Conservation (phyloP, 2,797 vertebrate genomes). For the Platalea minor region DNA sequence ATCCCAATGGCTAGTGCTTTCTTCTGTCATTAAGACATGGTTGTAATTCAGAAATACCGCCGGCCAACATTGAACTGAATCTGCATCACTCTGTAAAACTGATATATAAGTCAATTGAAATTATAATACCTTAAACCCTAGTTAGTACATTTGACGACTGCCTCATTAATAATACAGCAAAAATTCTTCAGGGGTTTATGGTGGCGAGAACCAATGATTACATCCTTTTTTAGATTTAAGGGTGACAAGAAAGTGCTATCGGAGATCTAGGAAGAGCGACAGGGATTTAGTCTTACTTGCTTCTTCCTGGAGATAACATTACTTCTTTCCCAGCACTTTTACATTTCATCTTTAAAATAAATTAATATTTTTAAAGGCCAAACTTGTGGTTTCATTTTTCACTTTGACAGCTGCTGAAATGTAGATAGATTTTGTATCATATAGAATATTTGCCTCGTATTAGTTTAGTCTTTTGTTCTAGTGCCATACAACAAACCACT, state of each 20-base stretch:
- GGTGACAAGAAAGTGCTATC: neutral
- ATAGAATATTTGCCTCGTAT: conserved; percentile 17
- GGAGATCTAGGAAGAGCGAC: neutral
- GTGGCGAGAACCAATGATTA: neutral
- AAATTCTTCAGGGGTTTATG: neutral
- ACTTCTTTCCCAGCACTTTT: conserved; percentile 22
- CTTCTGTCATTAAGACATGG: neutral
- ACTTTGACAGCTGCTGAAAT: conserved; percentile 74
- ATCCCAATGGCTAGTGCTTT: neutral
- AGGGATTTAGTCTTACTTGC: neutral
- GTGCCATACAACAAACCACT: neutral
- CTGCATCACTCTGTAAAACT: neutral
- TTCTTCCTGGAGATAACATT: conserved; percentile 44
- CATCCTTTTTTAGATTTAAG: neutral
- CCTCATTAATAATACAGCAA: neutral
- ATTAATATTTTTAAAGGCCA: conserved; percentile 81
- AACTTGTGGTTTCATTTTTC: conserved; percentile 71
- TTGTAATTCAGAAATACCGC: neutral
- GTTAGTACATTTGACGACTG: neutral
- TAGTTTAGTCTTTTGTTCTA: conserved; percentile 31
- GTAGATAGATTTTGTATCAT: conserved; percentile 65
- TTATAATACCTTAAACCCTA: neutral
- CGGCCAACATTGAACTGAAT: neutral
- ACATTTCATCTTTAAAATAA: conserved; percentile 66
- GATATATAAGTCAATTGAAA: neutral